Conservation (phyloP, 2,113 vertebrate genomes). For the Mus spicilegus region DNA sequence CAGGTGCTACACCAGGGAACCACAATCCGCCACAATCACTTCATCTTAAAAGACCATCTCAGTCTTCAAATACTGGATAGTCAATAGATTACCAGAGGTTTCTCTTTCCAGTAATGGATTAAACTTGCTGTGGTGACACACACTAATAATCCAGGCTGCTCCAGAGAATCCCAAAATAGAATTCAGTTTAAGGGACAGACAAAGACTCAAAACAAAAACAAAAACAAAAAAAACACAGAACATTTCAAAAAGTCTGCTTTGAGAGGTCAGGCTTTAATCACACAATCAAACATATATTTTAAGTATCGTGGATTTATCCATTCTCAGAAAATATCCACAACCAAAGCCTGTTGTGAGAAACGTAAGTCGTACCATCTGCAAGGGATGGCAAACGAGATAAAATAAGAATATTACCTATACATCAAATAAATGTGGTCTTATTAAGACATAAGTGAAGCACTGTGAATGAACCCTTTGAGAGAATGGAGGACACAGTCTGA, state of each 20-base stretch:
- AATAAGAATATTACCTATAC: not conserved
- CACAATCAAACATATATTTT: not conserved
- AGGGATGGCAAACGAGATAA: not conserved
- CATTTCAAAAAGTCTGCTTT: not conserved
- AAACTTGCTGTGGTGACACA: not conserved
- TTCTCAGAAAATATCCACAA: not conserved
- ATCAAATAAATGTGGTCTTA: not conserved
- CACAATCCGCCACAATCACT: not conserved
- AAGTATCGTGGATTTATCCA: not conserved
- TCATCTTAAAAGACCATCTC: not conserved
- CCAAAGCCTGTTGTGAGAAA: not conserved
- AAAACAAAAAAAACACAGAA: too few relatives aligned
- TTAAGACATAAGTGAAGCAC: not conserved
- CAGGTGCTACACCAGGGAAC: not conserved
- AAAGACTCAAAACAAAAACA: not conserved
- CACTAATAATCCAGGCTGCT: not conserved
- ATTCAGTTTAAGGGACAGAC: not conserved
- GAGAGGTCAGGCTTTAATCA: not conserved
- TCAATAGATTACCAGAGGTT: not conserved
- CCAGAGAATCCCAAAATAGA: not conserved
- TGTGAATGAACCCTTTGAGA: not conserved
- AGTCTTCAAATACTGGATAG: not conserved
- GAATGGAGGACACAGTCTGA: not conserved
- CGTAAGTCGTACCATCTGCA: not conserved
- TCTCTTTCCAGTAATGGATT: not conserved